A percentile compares a stretch with the other conserved stretches of the same genome.
These are phyloP conservation scores for Gallirallus australis DNA, from an alignment of 2,797 vertebrate genomes.

Conservation along the genomic window DNA sequence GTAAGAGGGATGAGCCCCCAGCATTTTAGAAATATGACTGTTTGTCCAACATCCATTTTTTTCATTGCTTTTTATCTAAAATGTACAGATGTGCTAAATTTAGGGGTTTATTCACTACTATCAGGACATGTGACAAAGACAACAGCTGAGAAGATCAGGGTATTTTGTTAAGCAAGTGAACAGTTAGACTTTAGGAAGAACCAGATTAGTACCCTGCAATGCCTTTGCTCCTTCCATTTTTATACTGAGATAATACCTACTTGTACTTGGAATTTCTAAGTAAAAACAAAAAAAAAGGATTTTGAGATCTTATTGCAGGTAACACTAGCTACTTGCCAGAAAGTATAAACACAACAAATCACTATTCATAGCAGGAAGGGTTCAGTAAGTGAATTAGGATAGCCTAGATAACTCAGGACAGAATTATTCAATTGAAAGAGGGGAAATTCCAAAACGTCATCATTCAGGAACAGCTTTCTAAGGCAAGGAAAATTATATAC, in stretches of 20 bases:
- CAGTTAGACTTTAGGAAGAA: background rate
- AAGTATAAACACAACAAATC: background rate
- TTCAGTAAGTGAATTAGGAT: background rate
- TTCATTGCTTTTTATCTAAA: background rate
- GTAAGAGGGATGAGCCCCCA: background rate
- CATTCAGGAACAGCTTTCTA: background rate
- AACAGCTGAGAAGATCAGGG: background rate
- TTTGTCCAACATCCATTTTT: background rate
- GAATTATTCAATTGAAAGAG: background rate
- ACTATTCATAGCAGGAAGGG: background rate
- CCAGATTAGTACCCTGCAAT: background rate
- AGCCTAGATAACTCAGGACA: background rate
- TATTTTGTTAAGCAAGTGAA: background rate
- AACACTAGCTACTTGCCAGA: background rate
- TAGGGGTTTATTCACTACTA: background rate
- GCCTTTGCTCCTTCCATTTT: background rate
- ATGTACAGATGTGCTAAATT: background rate
- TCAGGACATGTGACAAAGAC: background rate
- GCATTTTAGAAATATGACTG: background rate
- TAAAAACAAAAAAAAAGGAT: rapidly evolving
- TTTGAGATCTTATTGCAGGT: background rate
- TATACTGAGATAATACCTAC: background rate
- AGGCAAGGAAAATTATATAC: background rate
- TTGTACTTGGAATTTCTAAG: background rate
- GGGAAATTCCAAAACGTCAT: background rate